phyloP scores from a whole-genome alignment of 1,140 invertebrate genomes.

The Drosophila kepulauana region DNA sequence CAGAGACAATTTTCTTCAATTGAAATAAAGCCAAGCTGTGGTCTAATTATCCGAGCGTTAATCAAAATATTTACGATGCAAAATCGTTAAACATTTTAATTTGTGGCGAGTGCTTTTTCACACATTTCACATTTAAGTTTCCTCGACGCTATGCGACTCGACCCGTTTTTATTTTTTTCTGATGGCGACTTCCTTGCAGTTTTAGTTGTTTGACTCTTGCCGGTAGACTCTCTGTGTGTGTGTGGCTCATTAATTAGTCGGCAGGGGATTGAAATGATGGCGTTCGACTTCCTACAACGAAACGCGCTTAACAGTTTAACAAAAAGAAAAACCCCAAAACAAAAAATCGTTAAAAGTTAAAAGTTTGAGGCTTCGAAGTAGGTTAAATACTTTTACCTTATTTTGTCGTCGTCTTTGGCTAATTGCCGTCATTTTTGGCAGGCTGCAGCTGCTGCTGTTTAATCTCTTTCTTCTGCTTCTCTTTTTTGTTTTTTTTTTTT shows the following conservation, averaged over 20 bases:
- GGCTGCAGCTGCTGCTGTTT: conserved; percentile 12
- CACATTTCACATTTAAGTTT: conserved; percentile 49
- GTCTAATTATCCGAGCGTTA: conserved; percentile 62
- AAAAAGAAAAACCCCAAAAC: too few relatives aligned
- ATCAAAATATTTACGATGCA: conserved; percentile 71
- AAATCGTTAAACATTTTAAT: conserved; percentile 70
- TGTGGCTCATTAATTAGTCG: conserved; percentile 70
- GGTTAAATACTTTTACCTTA: conserved; percentile 83
- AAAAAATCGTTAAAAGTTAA: background rate
- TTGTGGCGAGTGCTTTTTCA: conserved; percentile 55
- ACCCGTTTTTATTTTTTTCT: conserved; percentile 26
- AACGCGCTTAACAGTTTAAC: conserved; percentile 51
- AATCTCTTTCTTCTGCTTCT: background rate
- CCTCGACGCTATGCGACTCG: conserved; percentile 2
- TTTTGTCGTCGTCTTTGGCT: conserved; percentile 56
- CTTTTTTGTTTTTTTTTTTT: conserved; percentile 8
- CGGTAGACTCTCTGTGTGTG: conserved; percentile 16
- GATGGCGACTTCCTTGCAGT: conserved; percentile 66
- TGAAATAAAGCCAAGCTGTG: conserved; percentile 30
- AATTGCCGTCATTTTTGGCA: conserved; percentile 77
- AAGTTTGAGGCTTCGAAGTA: conserved; percentile 47
- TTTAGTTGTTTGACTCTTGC: conserved; percentile 2
- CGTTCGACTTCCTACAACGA: conserved; percentile 67
- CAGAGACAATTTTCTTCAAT: conserved; percentile 37
- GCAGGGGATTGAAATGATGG: conserved; percentile 48